Percentiles rank a stretch among this genome's conserved stretches.
Evolutionary conservation across 2,888 invertebrate species (phyloP).

Genomic region (Cantharis flavilabris): DNA sequence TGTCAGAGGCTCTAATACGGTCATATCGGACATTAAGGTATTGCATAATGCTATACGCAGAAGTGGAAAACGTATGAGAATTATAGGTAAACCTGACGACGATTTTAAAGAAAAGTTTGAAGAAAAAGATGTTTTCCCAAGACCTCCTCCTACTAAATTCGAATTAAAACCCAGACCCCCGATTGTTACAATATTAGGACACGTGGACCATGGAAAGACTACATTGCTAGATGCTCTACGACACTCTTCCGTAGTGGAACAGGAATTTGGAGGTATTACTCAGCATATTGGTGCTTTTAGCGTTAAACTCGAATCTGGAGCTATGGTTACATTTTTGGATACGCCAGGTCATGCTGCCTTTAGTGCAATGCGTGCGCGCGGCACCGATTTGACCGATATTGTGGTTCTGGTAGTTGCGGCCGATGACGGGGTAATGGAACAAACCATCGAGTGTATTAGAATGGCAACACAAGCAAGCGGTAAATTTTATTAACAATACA

Average conservation of each 20-base stretch:
- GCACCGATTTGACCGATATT: constrained; percentile 93
- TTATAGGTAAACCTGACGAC: constrained; percentile 48
- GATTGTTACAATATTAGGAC: constrained; percentile 98
- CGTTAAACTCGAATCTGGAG: constrained; percentile 68
- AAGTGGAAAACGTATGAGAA: constrained; percentile 49
- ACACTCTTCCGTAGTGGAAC: constrained; percentile 82
- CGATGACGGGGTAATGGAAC: constrained; percentile 98
- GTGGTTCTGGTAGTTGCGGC: constrained; percentile 96
- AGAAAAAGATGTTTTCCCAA: constrained; percentile 58
- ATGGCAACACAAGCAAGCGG: constrained; percentile 81
- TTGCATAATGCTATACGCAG: constrained; percentile 49
- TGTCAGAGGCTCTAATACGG: constrained; percentile 40
- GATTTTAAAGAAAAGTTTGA: constrained; percentile 28
- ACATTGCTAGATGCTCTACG: constrained; percentile 89
- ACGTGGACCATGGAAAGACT: constrained; percentile 99
- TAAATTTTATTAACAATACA: constrained; percentile 41
- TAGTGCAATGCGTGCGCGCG: constrained; percentile 88
- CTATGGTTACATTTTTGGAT: constrained; percentile 90
- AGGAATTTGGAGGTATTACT: constrained; percentile 98
- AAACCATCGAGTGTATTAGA: constrained; percentile 89
- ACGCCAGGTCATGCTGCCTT: constrained; percentile 99
- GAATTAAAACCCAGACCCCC: constrained; percentile 79
- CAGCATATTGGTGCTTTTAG: constrained; percentile 99
- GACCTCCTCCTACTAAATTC: constrained; percentile 68
- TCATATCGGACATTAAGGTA: constrained; percentile 47